A percentile compares a stretch with the other conserved stretches of the same genome.
Evolutionary conservation across 2,888 invertebrate genomes (phyloP).

Genomic region (Parnassius glacialis): DNA sequence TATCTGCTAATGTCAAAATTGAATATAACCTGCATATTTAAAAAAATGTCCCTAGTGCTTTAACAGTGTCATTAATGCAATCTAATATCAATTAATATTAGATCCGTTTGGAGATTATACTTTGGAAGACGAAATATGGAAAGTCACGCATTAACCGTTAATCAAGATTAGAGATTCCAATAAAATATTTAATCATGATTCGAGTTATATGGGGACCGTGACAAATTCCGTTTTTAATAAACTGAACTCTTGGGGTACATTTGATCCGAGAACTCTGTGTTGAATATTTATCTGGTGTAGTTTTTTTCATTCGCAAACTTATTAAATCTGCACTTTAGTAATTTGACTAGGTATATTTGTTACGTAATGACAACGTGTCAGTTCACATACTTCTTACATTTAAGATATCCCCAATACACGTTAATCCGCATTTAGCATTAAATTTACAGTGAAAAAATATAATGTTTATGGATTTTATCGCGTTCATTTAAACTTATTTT

Average conservation of each 20-base stretch:
- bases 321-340: too few species aligned
- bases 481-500: too few species aligned
- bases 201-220: constrained; percentile 68
- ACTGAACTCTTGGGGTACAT: constrained; percentile 29
- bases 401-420: too few species aligned
- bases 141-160: constrained; percentile 62
- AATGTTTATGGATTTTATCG: too few species aligned
- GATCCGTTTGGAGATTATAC: constrained; percentile 19
- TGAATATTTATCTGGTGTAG: neutral
- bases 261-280: constrained; percentile 20
- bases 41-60: neutral
- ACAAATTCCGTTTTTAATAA: constrained; percentile 58
- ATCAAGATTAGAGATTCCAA: constrained; percentile 62
- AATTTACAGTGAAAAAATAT: too few species aligned
- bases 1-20: too few species aligned
- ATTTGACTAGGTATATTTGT: too few species aligned
- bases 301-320: too few species aligned
- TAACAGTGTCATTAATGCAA: neutral
- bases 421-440: too few species aligned
- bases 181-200: constrained; percentile 55
- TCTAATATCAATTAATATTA: constrained; percentile 32
- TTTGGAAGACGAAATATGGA: constrained; percentile 42
- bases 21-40: too few species aligned
- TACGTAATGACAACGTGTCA: too few species aligned
- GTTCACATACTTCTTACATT: too few species aligned